Percentiles rank a stretch among this genome's conserved stretches.
phyloP scores from a whole-genome alignment of 2,888 invertebrate species.

The Lycophotia porphyrea region DNA sequence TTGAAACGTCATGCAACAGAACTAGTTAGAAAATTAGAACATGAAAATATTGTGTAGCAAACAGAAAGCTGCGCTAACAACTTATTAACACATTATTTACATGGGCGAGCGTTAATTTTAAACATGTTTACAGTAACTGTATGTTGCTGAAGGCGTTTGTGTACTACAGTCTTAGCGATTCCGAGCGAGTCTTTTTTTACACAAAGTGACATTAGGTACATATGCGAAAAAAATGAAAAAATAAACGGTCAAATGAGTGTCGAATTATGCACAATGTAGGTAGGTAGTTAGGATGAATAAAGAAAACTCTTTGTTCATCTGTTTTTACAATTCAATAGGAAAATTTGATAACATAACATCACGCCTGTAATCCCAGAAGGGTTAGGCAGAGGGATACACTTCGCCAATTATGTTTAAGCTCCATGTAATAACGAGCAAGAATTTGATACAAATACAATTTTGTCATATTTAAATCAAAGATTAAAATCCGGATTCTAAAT shows the following conservation, averaged over 20 bases:
- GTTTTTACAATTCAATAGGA: background rate
- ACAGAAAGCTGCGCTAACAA: slow-evolving; percentile 69
- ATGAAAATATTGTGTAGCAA: slow-evolving; percentile 67
- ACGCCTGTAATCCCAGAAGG: too few relatives aligned
- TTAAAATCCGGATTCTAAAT: background rate
- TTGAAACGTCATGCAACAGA: slow-evolving; percentile 43
- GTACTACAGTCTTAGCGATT: slow-evolving; percentile 8
- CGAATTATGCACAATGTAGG: background rate
- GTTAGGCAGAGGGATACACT: too few relatives aligned
- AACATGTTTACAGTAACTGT: slow-evolving; percentile 70
- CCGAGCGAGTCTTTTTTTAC: background rate
- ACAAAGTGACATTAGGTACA: background rate
- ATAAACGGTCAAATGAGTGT: background rate
- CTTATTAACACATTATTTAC: slow-evolving; percentile 76
- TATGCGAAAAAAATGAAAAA: background rate
- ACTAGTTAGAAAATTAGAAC: slow-evolving; percentile 68
- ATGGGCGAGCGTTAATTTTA: slow-evolving; percentile 73
- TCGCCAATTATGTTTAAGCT: too few relatives aligned
- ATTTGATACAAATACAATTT: background rate
- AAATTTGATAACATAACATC: too few relatives aligned
- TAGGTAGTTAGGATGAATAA: too few relatives aligned
- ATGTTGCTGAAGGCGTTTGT: background rate
- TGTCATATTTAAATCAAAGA: background rate
- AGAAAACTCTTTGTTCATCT: background rate
- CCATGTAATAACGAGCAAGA: too few relatives aligned